Percentiles rank a stretch among this genome's conserved stretches.
These are phyloP conservation scores for Baryphthengus martii DNA, from an alignment of 2,113 vertebrate species.

Conservation along the genomic window DNA sequence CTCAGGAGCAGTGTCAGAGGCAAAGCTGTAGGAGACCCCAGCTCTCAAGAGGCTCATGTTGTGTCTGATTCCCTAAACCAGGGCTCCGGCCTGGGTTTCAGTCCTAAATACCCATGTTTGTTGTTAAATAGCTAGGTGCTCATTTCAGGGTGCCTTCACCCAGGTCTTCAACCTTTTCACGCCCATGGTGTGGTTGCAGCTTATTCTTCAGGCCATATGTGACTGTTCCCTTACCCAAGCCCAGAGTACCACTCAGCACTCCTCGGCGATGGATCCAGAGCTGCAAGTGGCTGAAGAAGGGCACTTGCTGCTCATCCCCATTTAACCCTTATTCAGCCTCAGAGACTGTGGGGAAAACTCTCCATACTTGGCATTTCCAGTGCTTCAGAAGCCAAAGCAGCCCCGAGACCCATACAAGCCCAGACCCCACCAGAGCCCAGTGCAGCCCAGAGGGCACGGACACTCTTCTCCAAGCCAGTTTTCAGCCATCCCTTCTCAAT, in stretches of 20 bases:
- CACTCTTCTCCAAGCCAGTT: neutral
- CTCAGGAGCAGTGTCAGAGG: fast-evolving
- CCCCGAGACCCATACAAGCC: neutral
- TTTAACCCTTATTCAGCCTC: neutral
- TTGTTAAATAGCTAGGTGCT: neutral
- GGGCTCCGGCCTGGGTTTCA: neutral
- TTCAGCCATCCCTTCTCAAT: fast-evolving
- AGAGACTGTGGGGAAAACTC: neutral
- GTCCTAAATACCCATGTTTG: neutral
- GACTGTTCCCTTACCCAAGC: neutral
- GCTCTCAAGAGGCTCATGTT: fast-evolving
- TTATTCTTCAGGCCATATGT: neutral
- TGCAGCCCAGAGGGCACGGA: neutral
- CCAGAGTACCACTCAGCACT: fast-evolving
- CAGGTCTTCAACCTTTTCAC: neutral
- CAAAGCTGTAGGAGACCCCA: fast-evolving
- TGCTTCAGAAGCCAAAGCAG: neutral
- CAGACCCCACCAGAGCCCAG: neutral
- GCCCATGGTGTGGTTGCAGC: fast-evolving
- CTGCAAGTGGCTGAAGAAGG: neutral
- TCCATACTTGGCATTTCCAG: neutral
- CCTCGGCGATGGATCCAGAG: neutral
- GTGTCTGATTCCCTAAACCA: neutral
- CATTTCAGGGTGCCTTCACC: neutral
- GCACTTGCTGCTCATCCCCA: fast-evolving